phyloP scores from a whole-genome alignment of 2,113 vertebrate genomes.

The Arenaria interpres region DNA sequence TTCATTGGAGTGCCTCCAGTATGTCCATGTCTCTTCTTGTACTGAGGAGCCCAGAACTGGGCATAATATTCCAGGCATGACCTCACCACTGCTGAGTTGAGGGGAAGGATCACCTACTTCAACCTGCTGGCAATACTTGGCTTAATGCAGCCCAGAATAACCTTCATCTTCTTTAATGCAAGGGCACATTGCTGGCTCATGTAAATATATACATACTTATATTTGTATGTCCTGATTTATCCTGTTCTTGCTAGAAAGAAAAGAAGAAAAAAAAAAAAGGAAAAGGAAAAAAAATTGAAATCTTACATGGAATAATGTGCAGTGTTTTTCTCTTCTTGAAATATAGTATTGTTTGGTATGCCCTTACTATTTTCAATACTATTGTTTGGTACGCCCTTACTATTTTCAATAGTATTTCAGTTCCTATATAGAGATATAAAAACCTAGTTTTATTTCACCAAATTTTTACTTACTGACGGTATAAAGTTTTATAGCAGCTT shows the following conservation, averaged over 20 bases:
- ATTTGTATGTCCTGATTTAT: background rate
- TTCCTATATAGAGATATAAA: background rate
- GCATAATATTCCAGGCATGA: background rate
- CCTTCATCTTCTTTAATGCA: background rate
- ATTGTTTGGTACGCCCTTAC: background rate
- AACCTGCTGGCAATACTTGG: background rate
- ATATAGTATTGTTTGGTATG: background rate
- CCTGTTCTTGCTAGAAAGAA: background rate
- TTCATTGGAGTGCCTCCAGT: background rate
- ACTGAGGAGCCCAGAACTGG: background rate
- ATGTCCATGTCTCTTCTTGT: background rate
- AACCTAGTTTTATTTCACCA: background rate
- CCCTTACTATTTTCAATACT: background rate
- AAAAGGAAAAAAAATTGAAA: accelerated
- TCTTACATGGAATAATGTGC: background rate
- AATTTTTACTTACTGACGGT: background rate
- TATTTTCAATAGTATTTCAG: background rate
- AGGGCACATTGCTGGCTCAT: background rate
- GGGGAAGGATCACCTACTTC: background rate
- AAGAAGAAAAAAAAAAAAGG: background rate
- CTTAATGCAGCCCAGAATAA: background rate
- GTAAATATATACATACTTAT: background rate
- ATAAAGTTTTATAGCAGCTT: background rate
- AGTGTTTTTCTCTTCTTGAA: background rate
- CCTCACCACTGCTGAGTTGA: background rate